Conservation (phyloP, 2,113 vertebrate genomes). For the Cyphotilapia sp. region DNA sequence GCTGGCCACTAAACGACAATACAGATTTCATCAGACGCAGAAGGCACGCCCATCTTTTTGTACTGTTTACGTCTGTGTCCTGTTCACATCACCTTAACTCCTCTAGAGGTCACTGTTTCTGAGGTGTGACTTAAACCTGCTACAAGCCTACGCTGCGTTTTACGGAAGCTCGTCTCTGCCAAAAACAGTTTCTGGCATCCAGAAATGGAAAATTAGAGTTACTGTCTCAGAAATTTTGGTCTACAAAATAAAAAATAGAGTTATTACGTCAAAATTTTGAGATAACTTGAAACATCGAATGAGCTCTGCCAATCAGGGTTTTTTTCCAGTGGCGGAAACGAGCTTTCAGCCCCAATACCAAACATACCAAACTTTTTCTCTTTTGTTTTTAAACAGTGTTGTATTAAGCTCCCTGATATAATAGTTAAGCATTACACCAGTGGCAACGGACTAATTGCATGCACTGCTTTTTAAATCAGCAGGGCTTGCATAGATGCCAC, state of each 20-base stretch:
- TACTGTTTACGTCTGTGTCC: background rate
- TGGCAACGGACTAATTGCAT: background rate
- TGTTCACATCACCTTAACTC: background rate
- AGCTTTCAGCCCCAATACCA: background rate
- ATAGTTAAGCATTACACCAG: background rate
- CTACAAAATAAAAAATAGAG: background rate
- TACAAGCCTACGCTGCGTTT: background rate
- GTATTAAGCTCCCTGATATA: background rate
- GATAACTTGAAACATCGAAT: background rate
- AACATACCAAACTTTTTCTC: background rate
- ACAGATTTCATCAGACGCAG: background rate
- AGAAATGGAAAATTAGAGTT: background rate
- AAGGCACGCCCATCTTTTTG: background rate
- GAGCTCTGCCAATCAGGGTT: background rate
- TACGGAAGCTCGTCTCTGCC: background rate
- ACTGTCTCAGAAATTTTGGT: background rate
- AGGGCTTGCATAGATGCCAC: background rate
- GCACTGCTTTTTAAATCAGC: background rate
- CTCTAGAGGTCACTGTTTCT: background rate
- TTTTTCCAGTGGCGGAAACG: fast-evolving
- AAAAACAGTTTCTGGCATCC: background rate
- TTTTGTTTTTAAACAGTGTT: background rate
- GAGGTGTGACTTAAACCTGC: background rate
- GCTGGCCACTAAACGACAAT: background rate
- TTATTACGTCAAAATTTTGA: background rate